Evolutionary conservation across 1,140 invertebrate species (phyloP).

Genomic region (Camponotus pennsylvanicus): DNA sequence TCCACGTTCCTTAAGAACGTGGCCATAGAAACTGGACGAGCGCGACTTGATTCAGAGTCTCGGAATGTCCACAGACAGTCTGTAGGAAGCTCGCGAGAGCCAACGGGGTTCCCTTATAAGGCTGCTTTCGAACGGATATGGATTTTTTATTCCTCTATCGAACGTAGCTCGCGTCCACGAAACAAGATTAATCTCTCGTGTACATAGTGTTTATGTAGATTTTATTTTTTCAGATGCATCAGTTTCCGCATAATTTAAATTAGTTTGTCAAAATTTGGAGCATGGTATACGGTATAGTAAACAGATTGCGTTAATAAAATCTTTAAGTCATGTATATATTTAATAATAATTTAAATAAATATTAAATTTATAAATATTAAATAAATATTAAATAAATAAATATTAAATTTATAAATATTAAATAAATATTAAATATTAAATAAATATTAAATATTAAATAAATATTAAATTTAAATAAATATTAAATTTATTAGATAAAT

Average conservation of each 20-base stretch:
- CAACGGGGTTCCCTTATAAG: conserved; percentile 66
- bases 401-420: no score
- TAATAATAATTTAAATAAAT: conserved; percentile 5
- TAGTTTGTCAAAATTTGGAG: not conserved
- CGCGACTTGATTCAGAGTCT: conserved; percentile 71
- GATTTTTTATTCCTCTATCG: conserved; percentile 70
- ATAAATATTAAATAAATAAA: no score
- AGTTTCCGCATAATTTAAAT: not conserved
- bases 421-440: no score
- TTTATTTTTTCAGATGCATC: not conserved
- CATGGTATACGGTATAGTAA: not conserved
- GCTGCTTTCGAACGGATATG: conserved; percentile 72
- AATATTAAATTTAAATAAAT: no score
- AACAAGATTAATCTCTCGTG: not conserved
- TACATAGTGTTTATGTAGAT: not conserved
- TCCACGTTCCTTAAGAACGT: conserved; percentile 34
- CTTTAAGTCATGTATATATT: not conserved
- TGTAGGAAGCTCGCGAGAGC: conserved; percentile 70
- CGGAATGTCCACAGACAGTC: conserved; percentile 75
- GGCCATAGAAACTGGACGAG: conserved; percentile 15
- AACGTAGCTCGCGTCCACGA: not conserved
- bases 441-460: no score
- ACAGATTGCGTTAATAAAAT: not conserved
- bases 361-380: no score
- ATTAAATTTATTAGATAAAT: not conserved